phyloP scores from a whole-genome alignment of 2,797 vertebrate species.

The Arrhamphus sclerolepis region DNA sequence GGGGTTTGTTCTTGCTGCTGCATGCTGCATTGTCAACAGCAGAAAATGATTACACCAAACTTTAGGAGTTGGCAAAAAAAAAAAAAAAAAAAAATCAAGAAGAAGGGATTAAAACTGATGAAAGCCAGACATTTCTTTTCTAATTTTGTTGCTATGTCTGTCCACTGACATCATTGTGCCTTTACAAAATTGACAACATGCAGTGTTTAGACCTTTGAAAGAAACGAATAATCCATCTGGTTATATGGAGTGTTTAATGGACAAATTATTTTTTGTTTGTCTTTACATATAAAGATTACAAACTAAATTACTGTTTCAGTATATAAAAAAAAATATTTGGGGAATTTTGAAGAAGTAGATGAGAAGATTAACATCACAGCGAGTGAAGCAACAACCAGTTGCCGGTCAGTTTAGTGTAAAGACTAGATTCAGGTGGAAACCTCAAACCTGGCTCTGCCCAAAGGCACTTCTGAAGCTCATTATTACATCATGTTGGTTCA shows the following conservation, averaged over 20 bases:
- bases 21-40: slow-evolving; percentile 41
- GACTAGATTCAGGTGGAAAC: no score
- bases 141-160: slow-evolving; percentile 20
- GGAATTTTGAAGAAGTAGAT: no score
- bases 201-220: slow-evolving; percentile 11
- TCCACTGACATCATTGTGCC: slow-evolving; percentile 44
- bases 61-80: slow-evolving; percentile 25
- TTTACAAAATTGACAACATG: slow-evolving; percentile 39
- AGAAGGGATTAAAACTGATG: slow-evolving; percentile 7
- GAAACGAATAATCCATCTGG: not conserved
- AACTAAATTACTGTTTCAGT: no score
- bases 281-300: slow-evolving; percentile 5
- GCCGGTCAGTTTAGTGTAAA: no score
- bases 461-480: no score
- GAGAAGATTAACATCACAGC: no score
- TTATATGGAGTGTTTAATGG: slow-evolving; percentile 39
- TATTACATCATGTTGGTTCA: no score
- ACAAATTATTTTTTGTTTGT: slow-evolving; percentile 1
- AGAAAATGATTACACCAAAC: slow-evolving; percentile 41
- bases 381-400: no score
- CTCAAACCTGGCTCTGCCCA: no score
- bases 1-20: slow-evolving; percentile 23
- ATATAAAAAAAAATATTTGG: no score
- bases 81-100: slow-evolving; percentile 28
- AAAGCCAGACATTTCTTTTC: slow-evolving; percentile 24